Conservation (phyloP, 2,113 vertebrate genomes). For the Ceratotherium simum region DNA sequence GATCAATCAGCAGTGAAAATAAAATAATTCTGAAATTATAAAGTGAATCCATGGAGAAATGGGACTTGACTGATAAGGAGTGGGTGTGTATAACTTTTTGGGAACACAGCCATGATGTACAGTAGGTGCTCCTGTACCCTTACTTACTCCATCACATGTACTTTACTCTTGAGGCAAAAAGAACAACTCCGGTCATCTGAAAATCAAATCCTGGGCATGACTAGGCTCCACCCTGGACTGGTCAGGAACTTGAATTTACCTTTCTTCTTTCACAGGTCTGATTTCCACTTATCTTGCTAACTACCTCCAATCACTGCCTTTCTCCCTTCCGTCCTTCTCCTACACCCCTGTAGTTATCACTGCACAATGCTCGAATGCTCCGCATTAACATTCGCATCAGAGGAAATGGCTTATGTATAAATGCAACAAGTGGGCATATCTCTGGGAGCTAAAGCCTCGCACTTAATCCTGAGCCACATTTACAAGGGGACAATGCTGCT, state of each 20-base stretch:
- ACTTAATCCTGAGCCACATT: neutral
- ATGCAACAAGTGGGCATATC: neutral
- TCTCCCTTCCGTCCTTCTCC: neutral
- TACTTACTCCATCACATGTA: neutral
- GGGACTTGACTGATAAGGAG: neutral
- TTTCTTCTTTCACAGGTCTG: neutral
- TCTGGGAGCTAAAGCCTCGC: neutral
- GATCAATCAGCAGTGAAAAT: neutral
- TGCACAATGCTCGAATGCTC: neutral
- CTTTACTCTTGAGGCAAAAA: neutral
- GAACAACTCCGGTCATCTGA: neutral
- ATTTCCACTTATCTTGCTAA: neutral
- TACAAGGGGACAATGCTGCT: neutral
- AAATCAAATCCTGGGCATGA: neutral
- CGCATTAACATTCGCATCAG: conserved; percentile 11
- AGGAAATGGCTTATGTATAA: conserved; percentile 41
- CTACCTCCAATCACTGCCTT: neutral
- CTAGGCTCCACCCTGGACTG: neutral
- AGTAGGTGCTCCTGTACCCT: neutral
- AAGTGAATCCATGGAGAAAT: neutral
- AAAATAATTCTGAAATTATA: neutral
- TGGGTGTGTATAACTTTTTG: neutral
- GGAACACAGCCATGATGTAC: neutral
- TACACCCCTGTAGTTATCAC: neutral
- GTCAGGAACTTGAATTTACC: neutral